Conservation (phyloP, 1,140 invertebrate genomes). For the Helicorthomorpha holstii region DNA sequence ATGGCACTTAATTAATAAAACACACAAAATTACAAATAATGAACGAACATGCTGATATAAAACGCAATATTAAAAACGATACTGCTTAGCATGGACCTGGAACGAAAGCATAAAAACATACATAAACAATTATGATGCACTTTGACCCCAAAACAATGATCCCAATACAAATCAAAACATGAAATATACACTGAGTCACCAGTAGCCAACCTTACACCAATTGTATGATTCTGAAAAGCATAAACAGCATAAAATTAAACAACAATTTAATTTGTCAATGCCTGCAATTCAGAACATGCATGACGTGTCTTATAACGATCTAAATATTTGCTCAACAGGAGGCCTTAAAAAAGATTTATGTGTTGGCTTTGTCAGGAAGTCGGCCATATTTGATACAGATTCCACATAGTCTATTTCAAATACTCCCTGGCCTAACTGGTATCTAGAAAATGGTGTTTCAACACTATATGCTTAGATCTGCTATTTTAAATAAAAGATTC, state of each 20-base stretch:
- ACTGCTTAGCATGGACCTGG: not conserved
- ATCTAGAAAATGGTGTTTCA: not conserved
- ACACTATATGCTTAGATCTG: no score
- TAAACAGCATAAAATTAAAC: not conserved
- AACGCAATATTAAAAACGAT: no score
- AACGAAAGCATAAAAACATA: not conserved
- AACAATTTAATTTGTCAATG: not conserved
- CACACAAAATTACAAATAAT: no score
- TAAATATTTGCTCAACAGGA: not conserved
- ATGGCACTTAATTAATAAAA: no score
- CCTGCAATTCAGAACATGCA: not conserved
- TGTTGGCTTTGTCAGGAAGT: not conserved
- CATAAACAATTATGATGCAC: constrained; percentile 1
- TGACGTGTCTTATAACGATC: not conserved
- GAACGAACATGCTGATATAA: no score
- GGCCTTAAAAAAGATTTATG: not conserved
- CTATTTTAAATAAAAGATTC: no score
- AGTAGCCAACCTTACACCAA: not conserved
- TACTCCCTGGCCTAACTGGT: not conserved
- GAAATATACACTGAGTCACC: not conserved
- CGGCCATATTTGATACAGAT: not conserved
- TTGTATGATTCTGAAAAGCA: not conserved
- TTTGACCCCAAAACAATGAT: not conserved
- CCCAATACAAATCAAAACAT: not conserved
- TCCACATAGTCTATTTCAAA: not conserved